Evolutionary conservation across 2,888 invertebrate genomes (phyloP), one percentile per base, ranked within the genome.

Genomic region (Dermolepida albohirtum): DNA sequence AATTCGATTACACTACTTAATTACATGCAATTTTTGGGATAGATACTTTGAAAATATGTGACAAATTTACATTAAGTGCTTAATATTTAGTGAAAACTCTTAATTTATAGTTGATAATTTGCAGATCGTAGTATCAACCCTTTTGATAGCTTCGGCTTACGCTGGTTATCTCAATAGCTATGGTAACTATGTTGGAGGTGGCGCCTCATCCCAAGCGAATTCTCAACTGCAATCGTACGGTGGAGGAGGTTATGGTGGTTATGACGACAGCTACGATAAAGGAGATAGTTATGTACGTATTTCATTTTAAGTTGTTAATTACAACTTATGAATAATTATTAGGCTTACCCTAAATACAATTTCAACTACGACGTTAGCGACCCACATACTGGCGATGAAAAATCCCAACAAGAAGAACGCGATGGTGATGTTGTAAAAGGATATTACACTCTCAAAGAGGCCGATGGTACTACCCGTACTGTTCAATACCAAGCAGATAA

Each of bases 81-180:
- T 22, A 22, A 22, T 22, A 22, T 22, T 34, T 34, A 34, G 34
- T 34, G 34, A 34, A 34, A 6, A 34, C 10, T 34, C 6, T 34
- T 34, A 34, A 34, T 6, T 34, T 5, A 34, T 34, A 5, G 34
- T 7, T 34, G 34, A 34, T 6, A 7, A 22, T 41, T 64, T 51
- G 5, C 52, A 64, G 64, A 44, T 64, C n/a, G 41, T 64, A 44
- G 29, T 64, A 12, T 41, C 44, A 16, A 11, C 41, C 41, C 43
- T 54, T 29, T 44, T 64, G 14, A 41, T 64, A 14, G 64, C 64
- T 14, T 51, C 51, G 11, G 64, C 52, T 17, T 41, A 52, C 11
- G 64, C 52, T 22, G 64, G 64, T 43, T 51, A 52, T 16, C 51
- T 64, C 44, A 54, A 54, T 27, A 54, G 64, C 17, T 64, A 64